phyloP scores from a whole-genome alignment of 2,888 invertebrate species.

The Drosophila tripunctata region DNA sequence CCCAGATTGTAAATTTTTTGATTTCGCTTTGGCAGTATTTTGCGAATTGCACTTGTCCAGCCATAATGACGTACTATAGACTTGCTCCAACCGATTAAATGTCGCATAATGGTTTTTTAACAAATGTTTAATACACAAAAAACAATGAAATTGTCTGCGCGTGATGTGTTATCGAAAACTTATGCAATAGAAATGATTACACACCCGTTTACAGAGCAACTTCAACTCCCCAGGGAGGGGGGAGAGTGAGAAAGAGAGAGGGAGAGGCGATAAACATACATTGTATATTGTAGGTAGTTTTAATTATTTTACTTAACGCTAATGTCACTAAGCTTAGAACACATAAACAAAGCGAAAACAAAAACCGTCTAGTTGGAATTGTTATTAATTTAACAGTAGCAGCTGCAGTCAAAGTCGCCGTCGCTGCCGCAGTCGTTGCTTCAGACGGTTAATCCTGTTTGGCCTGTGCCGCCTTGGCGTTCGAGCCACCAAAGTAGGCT shows the following conservation, averaged over 20 bases:
- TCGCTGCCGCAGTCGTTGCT: not conserved
- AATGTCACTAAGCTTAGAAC: constrained; percentile 45
- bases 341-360: constrained; percentile 43
- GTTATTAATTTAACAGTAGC: constrained; percentile 42
- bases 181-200: constrained; percentile 62
- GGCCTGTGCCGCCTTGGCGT: constrained; percentile 36
- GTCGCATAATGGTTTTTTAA: constrained; percentile 43
- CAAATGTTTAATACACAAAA: constrained; percentile 41
- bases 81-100: constrained; percentile 28
- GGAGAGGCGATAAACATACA: not conserved
- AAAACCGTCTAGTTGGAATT: constrained; percentile 51
- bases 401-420: not conserved
- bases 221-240: constrained; percentile 32
- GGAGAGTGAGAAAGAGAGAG: not conserved
- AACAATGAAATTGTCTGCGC: constrained; percentile 24
- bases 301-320: constrained; percentile 58
- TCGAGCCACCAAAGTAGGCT: constrained; percentile 87
- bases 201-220: constrained; percentile 36
- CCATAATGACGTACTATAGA: constrained; percentile 29
- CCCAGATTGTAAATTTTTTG: constrained; percentile 73
- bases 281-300: constrained; percentile 14
- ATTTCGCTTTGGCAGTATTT: constrained; percentile 40
- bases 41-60: constrained; percentile 42
- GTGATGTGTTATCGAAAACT: constrained; percentile 62
- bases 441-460: constrained; percentile 53